A percentile compares a stretch with the other conserved stretches of the same genome.
Conservation (phyloP, 2,888 invertebrate species). For the Malthinus seriepunctatus region DNA sequence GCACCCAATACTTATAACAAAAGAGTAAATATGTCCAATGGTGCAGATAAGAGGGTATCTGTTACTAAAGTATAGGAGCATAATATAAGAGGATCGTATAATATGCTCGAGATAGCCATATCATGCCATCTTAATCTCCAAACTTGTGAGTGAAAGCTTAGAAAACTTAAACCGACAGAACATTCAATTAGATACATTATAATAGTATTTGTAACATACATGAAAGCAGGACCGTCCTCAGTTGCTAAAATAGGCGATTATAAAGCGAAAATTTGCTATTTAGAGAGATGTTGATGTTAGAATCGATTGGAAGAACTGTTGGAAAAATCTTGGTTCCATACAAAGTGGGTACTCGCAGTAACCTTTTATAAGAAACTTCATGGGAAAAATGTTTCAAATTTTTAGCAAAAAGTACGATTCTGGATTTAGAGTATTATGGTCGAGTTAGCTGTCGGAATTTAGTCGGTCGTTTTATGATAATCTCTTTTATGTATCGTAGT, state of each 20-base stretch:
- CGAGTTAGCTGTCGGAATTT: conserved; percentile 34
- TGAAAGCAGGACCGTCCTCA: conserved; percentile 15
- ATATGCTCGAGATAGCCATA: conserved; percentile 41
- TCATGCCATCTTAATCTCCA: conserved; percentile 49
- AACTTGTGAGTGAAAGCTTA: conserved; percentile 36
- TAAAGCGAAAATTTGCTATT: too few relatives aligned
- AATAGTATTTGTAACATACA: conserved; percentile 35
- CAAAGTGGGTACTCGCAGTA: too few relatives aligned
- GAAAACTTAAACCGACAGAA: conserved; percentile 42
- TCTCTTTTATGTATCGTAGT: conserved; percentile 34
- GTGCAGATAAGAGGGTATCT: conserved; percentile 27
- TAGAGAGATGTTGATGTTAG: too few relatives aligned
- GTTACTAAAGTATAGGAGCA: conserved; percentile 20
- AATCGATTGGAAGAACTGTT: too few relatives aligned
- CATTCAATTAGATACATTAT: conserved; percentile 45
- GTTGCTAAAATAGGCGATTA: too few relatives aligned
- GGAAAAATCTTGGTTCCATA: too few relatives aligned
- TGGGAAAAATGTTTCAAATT: background rate
- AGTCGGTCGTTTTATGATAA: conserved; percentile 33
- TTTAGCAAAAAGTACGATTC: conserved; percentile 6
- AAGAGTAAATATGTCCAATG: conserved; percentile 25
- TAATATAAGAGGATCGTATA: conserved; percentile 25
- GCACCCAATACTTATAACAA: conserved; percentile 18
- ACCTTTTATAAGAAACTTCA: background rate
- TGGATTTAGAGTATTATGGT: conserved; percentile 27